These are phyloP conservation scores for Drosophila fuyamai DNA, from an alignment of 1,140 invertebrate species.

Conservation along the genomic window DNA sequence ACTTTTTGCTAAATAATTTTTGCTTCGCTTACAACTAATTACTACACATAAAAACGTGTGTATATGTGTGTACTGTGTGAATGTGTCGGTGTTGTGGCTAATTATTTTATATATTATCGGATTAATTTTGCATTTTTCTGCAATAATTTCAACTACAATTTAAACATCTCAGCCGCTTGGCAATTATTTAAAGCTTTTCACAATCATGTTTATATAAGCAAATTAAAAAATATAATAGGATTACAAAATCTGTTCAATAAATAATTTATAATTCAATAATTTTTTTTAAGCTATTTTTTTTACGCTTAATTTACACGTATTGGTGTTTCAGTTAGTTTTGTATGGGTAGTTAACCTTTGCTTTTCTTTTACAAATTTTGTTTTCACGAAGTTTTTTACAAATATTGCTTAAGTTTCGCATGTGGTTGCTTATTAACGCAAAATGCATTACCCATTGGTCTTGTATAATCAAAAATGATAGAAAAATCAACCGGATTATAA, in stretches of 20 bases:
- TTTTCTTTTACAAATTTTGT: slow-evolving; percentile 7
- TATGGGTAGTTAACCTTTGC: slow-evolving; percentile 52
- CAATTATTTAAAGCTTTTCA: slow-evolving; percentile 78
- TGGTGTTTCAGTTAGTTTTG: slow-evolving; percentile 31
- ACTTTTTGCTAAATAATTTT: slow-evolving; percentile 67
- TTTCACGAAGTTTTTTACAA: slow-evolving; percentile 34
- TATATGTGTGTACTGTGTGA: slow-evolving; percentile 39
- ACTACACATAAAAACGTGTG: slow-evolving; percentile 77
- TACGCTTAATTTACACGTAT: slow-evolving; percentile 42
- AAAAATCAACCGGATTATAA: slow-evolving; percentile 37
- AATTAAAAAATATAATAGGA: slow-evolving; percentile 53
- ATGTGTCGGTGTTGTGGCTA: slow-evolving; percentile 48
- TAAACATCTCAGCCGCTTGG: slow-evolving; percentile 72
- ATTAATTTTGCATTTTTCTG: slow-evolving; percentile 60
- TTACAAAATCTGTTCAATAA: slow-evolving; percentile 47
- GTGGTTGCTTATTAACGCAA: slow-evolving; percentile 24
- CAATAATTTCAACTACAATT: slow-evolving; percentile 71
- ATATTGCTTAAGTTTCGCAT: slow-evolving; percentile 64
- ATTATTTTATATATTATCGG: slow-evolving; percentile 50
- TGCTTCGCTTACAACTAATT: slow-evolving; percentile 53
- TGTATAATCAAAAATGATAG: slow-evolving; percentile 39
- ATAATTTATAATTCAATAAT: slow-evolving; percentile 28
- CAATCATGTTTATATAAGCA: slow-evolving; percentile 69
- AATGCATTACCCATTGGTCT: slow-evolving; percentile 40
- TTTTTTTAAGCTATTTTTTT: slow-evolving; percentile 38